Evolutionary conservation across 2,888 invertebrate genomes (phyloP).

Genomic region (Acrobasis repandana): DNA sequence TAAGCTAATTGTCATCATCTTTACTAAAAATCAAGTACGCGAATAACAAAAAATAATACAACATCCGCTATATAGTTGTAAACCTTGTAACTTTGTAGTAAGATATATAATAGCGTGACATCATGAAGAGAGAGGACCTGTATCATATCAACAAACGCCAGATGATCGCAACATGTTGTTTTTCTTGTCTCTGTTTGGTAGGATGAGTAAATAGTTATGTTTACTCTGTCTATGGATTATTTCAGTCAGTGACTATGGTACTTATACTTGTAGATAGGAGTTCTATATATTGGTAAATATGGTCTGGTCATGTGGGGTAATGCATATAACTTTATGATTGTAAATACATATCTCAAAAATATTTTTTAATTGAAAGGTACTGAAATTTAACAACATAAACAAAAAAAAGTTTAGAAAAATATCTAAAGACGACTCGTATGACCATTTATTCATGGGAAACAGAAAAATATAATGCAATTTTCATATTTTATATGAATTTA

Average conservation of each 20-base stretch:
- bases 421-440: constrained; percentile 1
- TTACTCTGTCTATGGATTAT: constrained; percentile 10
- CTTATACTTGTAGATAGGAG: neutral
- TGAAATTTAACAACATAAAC: too few relatives aligned
- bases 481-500: too few relatives aligned
- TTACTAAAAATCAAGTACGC: neutral
- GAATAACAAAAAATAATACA: constrained; percentile 3
- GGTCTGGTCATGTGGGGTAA: too few relatives aligned
- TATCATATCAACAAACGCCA: constrained; percentile 25
- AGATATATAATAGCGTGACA: constrained; percentile 6
- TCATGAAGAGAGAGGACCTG: constrained; percentile 27
- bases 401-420: neutral
- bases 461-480: too few relatives aligned
- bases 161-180: constrained; percentile 17
- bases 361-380: too few relatives aligned
- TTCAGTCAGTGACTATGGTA: neutral
- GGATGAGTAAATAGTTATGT: constrained; percentile 9
- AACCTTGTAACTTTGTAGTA: neutral
- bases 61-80: neutral
- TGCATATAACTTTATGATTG: too few relatives aligned
- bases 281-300: neutral
- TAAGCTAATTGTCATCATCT: too few relatives aligned
- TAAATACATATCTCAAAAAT: too few relatives aligned
- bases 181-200: constrained; percentile 12
- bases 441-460: too few relatives aligned